Percentiles rank a stretch among this genome's conserved stretches.
Conservation (phyloP, 2,888 invertebrate genomes). For the Nymphalis urticae region DNA sequence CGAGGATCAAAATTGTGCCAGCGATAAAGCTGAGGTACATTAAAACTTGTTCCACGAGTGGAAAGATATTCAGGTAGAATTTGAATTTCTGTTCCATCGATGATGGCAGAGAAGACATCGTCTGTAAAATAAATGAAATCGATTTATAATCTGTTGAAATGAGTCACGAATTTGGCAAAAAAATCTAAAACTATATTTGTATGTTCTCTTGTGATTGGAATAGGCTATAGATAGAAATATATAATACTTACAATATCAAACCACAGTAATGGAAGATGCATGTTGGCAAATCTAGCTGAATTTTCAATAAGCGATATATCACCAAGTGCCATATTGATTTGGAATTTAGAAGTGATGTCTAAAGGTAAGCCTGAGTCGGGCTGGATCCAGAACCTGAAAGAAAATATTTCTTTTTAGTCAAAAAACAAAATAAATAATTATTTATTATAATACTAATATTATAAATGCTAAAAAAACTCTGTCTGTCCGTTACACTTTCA, state of each 20-base stretch:
- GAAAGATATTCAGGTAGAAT: constrained; percentile 87
- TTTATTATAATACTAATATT: neutral
- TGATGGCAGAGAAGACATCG: constrained; percentile 85
- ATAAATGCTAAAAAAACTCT: too few relatives aligned
- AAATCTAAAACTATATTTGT: too few relatives aligned
- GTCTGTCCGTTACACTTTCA: too few relatives aligned
- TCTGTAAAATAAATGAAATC: constrained; percentile 73
- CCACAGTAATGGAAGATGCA: constrained; percentile 91
- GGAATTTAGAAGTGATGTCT: constrained; percentile 89
- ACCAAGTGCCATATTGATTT: constrained; percentile 92
- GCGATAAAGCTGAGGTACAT: constrained; percentile 81
- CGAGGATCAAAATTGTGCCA: constrained; percentile 74
- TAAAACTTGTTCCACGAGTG: constrained; percentile 80
- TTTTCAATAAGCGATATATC: constrained; percentile 85
- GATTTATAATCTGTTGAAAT: too few relatives aligned
- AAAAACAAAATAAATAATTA: neutral
- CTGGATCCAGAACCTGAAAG: constrained; percentile 88
- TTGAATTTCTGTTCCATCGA: constrained; percentile 84
- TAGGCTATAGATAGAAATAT: neutral
- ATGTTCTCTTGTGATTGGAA: too few relatives aligned
- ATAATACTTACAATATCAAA: constrained; percentile 92
- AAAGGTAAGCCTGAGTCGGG: constrained; percentile 91
- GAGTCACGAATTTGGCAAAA: too few relatives aligned
- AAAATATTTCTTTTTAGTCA: constrained; percentile 5
- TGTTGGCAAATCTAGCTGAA: constrained; percentile 84